A percentile compares a stretch with the other conserved stretches of the same genome.
These are phyloP conservation scores for Cathartes aura DNA, from an alignment of 2,113 vertebrate species.

Conservation along the genomic window DNA sequence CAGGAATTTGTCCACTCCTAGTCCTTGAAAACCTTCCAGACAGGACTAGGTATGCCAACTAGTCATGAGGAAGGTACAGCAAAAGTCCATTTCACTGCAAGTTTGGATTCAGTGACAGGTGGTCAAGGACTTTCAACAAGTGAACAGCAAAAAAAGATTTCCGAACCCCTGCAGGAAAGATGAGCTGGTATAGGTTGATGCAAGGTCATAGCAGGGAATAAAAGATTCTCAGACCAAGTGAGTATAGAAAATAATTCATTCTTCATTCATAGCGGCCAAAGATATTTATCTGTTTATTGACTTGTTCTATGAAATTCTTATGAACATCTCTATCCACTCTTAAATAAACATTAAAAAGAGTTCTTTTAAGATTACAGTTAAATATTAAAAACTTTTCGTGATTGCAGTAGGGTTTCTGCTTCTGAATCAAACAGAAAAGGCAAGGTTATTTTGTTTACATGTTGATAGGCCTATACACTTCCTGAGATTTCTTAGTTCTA, in stretches of 20 bases:
- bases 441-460: neutral
- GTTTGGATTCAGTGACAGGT: neutral
- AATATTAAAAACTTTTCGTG: neutral
- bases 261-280: neutral
- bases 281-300: neutral
- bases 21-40: neutral
- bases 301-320: neutral
- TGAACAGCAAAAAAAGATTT: neutral
- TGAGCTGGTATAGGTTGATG: neutral
- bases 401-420: neutral
- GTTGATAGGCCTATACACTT: neutral
- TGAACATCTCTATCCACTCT: neutral
- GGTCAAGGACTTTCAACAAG: neutral
- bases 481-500: neutral
- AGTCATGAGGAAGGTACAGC: neutral
- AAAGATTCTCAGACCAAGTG: neutral
- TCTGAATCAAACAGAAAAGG: neutral
- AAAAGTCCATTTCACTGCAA: neutral
- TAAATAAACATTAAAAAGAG: neutral
- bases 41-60: rapidly evolving
- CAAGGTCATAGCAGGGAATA: neutral
- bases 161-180: neutral
- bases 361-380: neutral
- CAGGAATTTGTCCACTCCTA: neutral
- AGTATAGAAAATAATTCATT: neutral